Base-by-base conservation (phyloP, 2,888 invertebrate genomes). In the Hypselothyrea guttata region DNA sequence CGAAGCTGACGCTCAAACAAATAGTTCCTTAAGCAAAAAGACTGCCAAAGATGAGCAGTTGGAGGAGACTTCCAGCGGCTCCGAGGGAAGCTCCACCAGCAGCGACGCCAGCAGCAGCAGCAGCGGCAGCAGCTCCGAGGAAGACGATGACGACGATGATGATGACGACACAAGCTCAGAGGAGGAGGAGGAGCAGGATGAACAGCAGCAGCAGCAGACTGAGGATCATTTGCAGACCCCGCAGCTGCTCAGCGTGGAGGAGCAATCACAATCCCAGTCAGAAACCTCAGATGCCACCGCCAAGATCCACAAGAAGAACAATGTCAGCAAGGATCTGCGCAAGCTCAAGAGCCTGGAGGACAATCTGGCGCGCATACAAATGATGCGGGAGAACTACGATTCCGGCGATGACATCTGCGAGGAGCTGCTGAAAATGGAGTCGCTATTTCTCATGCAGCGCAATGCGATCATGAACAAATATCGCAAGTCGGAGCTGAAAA, bases 351-450 rank as follows among this genome's bases (percentile, higher is more conserved):
- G 75, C 27, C 68, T 89, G 0, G 89, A 89, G 35, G 88, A 87
- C 13, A 88, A 89, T 55, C 63, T 89, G 8, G 79, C 87, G 1
- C 86, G 89, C 42, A 89, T 89, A 52, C 89, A 89, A 63, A 87
- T 84, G 84, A 89, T 89, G 89, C 83, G 89, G 0, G 86, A 88
- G 7, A 89, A 87, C 46, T 89, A 87, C 44, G 89, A 89, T 57
- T 85, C 89, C 0, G 88, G 86, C 0, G 89, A 89, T 65, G 89
- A 89, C 62, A 87, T 89, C 1, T 85, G 88, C 49, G 89, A 88
- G 35, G 89, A 88, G 52, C 61, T 89, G 27, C 74, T 85, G 1
- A 89, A 89, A 67, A 89, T 88, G 89, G 88, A 88, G 28, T 87
- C 84, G 11, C 55, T 89, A 4, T 87, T 89, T 15, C 48, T 88